Percentiles rank a stretch among this genome's conserved stretches.
phyloP scores from a whole-genome alignment of 1,140 invertebrate genomes.

The Aphaenogaster rudis region DNA sequence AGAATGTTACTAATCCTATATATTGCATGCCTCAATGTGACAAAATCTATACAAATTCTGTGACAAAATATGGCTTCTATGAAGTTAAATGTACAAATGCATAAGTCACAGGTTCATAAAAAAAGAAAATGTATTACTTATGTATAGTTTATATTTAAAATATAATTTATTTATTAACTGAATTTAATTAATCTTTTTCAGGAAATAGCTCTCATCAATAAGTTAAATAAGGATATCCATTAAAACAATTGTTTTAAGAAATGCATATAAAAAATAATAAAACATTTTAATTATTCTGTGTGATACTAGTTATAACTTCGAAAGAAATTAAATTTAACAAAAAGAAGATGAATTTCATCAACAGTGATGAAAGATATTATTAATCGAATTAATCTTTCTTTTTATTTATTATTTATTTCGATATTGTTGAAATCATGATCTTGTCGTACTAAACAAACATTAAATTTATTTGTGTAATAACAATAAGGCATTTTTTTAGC shows the following conservation, averaged over 20 bases:
- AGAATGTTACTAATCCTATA: neutral
- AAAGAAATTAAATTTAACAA: slow-evolving; percentile 17
- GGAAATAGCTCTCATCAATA: neutral
- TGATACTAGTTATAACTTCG: neutral
- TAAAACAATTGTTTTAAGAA: neutral
- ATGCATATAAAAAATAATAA: neutral
- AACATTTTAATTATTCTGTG: neutral
- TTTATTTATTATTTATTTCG: neutral
- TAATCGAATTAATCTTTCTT: neutral
- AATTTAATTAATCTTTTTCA: neutral
- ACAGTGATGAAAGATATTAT: neutral
- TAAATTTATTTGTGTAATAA: slow-evolving; percentile 12
- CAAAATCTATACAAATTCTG: neutral
- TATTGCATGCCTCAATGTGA: neutral
- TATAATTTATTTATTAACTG: neutral
- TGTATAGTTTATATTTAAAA: neutral
- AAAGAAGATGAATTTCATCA: neutral
- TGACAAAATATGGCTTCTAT: neutral
- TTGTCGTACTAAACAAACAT: neutral
- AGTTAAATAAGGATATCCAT: neutral
- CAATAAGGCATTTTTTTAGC: neutral
- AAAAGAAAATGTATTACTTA: neutral
- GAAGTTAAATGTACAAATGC: neutral
- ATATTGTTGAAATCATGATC: neutral
- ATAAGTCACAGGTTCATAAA: neutral